Evolutionary conservation across 2,888 invertebrate genomes (phyloP), one percentile per base, ranked within the genome.

Genomic region (Apocheima hispidaria): DNA sequence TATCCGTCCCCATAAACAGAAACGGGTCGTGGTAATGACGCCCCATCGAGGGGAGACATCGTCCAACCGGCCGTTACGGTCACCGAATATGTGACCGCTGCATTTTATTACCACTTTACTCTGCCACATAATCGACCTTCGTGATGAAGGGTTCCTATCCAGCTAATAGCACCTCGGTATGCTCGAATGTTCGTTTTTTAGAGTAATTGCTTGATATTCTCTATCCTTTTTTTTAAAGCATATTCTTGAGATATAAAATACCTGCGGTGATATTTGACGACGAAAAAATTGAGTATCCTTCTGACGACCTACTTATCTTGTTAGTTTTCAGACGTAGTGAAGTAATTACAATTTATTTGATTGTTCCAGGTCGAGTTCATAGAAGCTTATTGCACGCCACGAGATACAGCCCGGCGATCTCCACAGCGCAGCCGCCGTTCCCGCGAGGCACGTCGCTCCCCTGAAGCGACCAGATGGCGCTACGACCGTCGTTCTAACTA

Each of bases 341-440:
- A 16, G 10, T 44, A 44, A 20, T 62, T 46, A 65, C 51, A 60
- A 44, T 36, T n/a, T 41, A 16, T n/a, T 68, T 63, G 18, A 43
- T 90, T 89, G 87, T 94, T 93, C 1, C 87, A 96, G 95, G 94
- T 96, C 73, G 95, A 96, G 86, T 94, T 96, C 72, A 90, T 96
- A 84, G 96, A 96, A 84, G 94, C 95, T 60, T 96, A 96, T 83
- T 95, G 96, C 78, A 96, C 96, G 76, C 96, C 96, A 14, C 93
- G 95, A 68, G 96, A 96, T 82, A 95, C 95, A 75, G 88, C 92
- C 12, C 86, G 88, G 28, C 86, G 91, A 44, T 91, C 92, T 9
- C 91, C 92, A 70, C 90, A 87, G 74, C 87, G 90, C 74, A 86
- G 79, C 61, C 90, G 92, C 57, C 86, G 91, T 52, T 90, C 92